Base-by-base conservation (phyloP, 2,797 vertebrate species). In the Prionace glauca region DNA sequence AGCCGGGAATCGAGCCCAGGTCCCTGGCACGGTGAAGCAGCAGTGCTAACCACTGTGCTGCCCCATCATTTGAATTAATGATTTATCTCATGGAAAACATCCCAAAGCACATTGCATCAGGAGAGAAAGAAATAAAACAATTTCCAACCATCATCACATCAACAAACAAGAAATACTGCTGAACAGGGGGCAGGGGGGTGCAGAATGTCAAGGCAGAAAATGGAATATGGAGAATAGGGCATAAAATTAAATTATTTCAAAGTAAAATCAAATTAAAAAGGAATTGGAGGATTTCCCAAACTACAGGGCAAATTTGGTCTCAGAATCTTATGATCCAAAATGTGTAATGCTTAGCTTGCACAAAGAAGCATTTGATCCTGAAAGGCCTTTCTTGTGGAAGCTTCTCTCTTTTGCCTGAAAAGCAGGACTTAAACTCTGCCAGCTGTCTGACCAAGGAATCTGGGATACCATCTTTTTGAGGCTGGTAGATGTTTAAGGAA, bases 321-420 rank as follows among this genome's bases (percentile, higher is more conserved):
- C 16, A 92, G 22, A 67, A 67, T 32, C 62, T 67, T 92, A 41
- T 41, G 90, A 67, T 92, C 62, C 90, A 92, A 67, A 67, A 91
- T 91, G 88, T 91, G 4, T 65, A 67, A 69, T 69, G 62, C 90
- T 69, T 12, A 41, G 20, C 22, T 1, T 41, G 41, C 90, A 92
- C 90, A 92, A 92, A 92, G 90, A 69, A 92, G 20, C 62, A 92
- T 69, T 92, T 92, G 62, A 92, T 92, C 90, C 90, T 41, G 10
- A 92, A 69, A 69, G 90, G 22, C 9, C 90, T 92, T 92, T 92
- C n/a, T 69, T 65, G 36, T 92, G 90, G 90, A 92, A n/a, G 62
- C 65, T 92, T 92, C 67, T 92, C 90, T 92, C 65, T 92, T 41
- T 92, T 41, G 90, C 62, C 65, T 92, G 90, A 92, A 92, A 60